Evolutionary conservation across 2,888 invertebrate genomes (phyloP), one percentile per base, ranked within the genome.

Genomic region (Dusona sp.): DNA sequence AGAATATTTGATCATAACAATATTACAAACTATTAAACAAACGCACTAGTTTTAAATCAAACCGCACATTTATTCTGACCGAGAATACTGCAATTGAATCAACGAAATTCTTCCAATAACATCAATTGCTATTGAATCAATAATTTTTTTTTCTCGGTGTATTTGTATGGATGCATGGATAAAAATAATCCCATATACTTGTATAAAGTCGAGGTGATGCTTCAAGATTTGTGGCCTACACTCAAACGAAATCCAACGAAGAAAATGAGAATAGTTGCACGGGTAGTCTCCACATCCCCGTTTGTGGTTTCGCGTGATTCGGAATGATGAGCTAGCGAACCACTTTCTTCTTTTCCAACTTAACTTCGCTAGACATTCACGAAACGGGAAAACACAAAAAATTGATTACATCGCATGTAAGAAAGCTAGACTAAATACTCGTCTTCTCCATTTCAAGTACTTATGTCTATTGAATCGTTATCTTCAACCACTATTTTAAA

Each of bases 271-370:
- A 42, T 79, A 79, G 79, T 79, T 72, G 68, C 57, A 68, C 48
- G 64, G 72, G 22, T 19, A 72, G 48, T 79, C 61, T 70, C 57
- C 79, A 70, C 38, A 80, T 54, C 51, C 74, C 68, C 65, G 54
- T 72, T 80, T 42, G 70, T 45, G 36, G 36, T 77, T 29, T 84
- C 80, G 75, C 84, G 70, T 79, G 84, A 80, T 84, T 80, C 25
- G 61, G 57, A 65, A 54, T 57, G 51, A 68, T 75, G 29, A 36
- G 25, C 38, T 80, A 73, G 36, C 22, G 33, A 36, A 48, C 25
- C 19, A 70, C 33, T 73, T 73, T 11, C 22, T 22, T 36, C n/a
- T 36, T 54, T 54, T 36, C 3, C 29, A 51, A 51, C 33, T 9
- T n/a, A 72, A 72, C 29, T 11, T 4, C 51, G n/a, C 51, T 16